These are phyloP conservation scores for Lepus americanus DNA, from an alignment of 2,113 vertebrate genomes.

Conservation along the genomic window DNA sequence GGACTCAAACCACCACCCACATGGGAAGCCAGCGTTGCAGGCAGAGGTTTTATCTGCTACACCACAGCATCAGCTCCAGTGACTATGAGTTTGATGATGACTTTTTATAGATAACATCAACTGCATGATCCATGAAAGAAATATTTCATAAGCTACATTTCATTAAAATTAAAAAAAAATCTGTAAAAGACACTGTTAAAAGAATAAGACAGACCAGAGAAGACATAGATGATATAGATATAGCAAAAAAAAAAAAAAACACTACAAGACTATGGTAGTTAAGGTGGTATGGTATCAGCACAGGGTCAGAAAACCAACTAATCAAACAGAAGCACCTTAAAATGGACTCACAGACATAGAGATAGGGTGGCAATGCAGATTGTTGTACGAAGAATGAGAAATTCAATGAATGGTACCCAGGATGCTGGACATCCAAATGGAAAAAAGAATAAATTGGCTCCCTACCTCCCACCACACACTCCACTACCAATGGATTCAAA, in stretches of 20 bases:
- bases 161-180: slow-evolving; percentile 46
- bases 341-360: neutral
- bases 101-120: neutral
- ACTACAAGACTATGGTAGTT: neutral
- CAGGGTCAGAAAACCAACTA: neutral
- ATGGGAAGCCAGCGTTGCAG: no score
- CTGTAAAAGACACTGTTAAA: slow-evolving; percentile 33
- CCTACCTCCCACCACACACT: neutral
- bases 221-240: neutral
- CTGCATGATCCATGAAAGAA: neutral
- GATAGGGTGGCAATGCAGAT: neutral
- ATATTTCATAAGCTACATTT: neutral
- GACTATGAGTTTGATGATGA: neutral
- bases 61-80: no score
- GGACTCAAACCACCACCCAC: no score
- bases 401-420: neutral
- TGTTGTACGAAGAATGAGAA: neutral
- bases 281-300: neutral
- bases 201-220: slow-evolving; percentile 17
- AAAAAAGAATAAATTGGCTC: slow-evolving; percentile 5
- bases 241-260: neutral
- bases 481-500: slow-evolving; percentile 22
- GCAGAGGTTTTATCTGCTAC: no score
- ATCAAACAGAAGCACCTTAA: neutral
- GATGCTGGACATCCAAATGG: neutral